Conservation (phyloP, 2,888 invertebrate species). For the Hedychridium roseum region DNA sequence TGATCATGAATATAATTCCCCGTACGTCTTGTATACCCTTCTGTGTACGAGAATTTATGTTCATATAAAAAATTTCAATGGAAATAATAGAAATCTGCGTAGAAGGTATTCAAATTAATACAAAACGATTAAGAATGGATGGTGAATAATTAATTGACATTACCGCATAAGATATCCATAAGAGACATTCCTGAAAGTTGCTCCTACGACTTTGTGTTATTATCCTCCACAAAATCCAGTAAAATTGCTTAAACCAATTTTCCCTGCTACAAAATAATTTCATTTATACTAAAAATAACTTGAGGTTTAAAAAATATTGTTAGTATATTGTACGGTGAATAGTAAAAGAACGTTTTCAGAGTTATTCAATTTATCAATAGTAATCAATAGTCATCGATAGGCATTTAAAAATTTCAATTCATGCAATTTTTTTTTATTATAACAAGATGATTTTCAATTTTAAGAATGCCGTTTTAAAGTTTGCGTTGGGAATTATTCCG, state of each 20-base stretch:
- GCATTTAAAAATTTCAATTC: neutral
- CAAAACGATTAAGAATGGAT: neutral
- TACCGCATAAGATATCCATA: slow-evolving; percentile 26
- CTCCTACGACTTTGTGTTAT: slow-evolving; percentile 61
- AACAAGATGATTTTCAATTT: too few relatives aligned
- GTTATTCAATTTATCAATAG: neutral
- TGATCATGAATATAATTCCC: slow-evolving; percentile 66
- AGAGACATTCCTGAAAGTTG: slow-evolving; percentile 18
- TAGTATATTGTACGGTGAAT: neutral
- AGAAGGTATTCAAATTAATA: neutral
- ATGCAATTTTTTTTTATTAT: neutral
- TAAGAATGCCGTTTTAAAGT: too few relatives aligned
- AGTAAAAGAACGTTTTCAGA: neutral
- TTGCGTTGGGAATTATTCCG: too few relatives aligned
- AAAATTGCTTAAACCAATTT: slow-evolving; percentile 62
- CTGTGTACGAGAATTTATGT: slow-evolving; percentile 64
- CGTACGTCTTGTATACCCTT: slow-evolving; percentile 65
- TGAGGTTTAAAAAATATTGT: neutral
- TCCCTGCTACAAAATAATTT: too few relatives aligned
- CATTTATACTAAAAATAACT: too few relatives aligned
- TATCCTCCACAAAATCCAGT: slow-evolving; percentile 63
- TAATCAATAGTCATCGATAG: too few relatives aligned
- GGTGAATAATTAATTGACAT: slow-evolving; percentile 4
- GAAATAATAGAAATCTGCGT: slow-evolving; percentile 61
- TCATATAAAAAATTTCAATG: slow-evolving; percentile 63